Conservation (phyloP, 2,113 vertebrate species). For the Coturnix japonica region DNA sequence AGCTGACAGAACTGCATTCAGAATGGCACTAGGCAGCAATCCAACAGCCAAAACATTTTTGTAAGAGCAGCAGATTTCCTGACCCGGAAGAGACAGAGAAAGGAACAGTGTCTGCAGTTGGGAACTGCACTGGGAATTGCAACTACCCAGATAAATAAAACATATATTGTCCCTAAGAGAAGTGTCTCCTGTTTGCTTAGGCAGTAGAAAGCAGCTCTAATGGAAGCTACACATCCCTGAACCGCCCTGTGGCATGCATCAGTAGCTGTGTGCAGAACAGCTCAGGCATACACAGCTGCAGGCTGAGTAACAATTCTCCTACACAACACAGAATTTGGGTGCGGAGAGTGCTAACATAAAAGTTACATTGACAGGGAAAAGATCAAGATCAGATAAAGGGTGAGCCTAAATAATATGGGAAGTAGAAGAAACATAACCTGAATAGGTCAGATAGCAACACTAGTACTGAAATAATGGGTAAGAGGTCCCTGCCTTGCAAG, state of each 20-base stretch:
- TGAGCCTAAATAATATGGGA: background rate
- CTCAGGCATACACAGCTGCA: background rate
- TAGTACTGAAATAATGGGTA: background rate
- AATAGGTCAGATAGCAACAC: background rate
- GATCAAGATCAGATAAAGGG: background rate
- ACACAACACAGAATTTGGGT: background rate
- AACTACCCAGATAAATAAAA: background rate
- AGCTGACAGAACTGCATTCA: background rate
- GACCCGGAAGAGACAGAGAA: background rate
- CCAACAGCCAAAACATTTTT: background rate
- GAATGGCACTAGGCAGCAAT: background rate
- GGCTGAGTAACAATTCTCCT: background rate
- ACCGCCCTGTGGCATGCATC: background rate
- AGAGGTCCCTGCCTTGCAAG: background rate
- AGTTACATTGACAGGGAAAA: background rate
- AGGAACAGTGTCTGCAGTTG: background rate
- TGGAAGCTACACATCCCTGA: background rate
- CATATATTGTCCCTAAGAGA: background rate
- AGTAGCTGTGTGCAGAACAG: background rate
- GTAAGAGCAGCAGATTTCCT: background rate
- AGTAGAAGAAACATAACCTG: background rate
- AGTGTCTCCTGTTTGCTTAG: background rate
- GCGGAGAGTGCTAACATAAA: background rate
- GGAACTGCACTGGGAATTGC: background rate
- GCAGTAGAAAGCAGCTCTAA: background rate